Conservation (phyloP, 1,140 invertebrate genomes). For the Drosophila grimshawi region DNA sequence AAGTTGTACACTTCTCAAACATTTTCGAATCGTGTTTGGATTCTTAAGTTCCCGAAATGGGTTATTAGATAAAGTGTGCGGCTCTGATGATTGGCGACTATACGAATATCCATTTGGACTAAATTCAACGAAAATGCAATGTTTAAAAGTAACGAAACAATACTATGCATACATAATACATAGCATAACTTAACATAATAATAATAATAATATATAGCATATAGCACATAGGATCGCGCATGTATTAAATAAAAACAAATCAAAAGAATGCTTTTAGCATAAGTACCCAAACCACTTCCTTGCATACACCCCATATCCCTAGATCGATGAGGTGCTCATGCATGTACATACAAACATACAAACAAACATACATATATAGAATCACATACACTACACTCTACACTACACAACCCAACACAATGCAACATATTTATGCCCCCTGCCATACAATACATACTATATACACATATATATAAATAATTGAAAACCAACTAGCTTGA, state of each 20-base stretch:
- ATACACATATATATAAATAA: conserved; percentile 38
- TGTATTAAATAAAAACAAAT: conserved; percentile 69
- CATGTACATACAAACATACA: conserved; percentile 55
- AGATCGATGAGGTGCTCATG: conserved; percentile 37
- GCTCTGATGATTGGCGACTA: conserved; percentile 4
- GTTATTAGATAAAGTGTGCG: conserved; percentile 4
- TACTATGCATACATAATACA: conserved; percentile 50
- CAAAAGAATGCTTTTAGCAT: conserved; percentile 81
- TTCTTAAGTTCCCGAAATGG: conserved; percentile 30
- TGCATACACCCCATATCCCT: conserved; percentile 43
- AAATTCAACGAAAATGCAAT: conserved; percentile 70
- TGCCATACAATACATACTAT: conserved; percentile 53
- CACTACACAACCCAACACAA: conserved; percentile 31
- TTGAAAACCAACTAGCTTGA: conserved; percentile 67
- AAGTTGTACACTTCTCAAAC: conserved; percentile 35
- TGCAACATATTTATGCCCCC: conserved; percentile 41
- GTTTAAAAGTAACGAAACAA: conserved; percentile 37
- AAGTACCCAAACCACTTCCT: conserved; percentile 60
- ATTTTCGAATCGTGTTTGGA: conserved; percentile 27
- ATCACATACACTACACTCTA: conserved; percentile 23
- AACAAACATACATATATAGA: conserved; percentile 35
- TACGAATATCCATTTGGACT: conserved; percentile 43
- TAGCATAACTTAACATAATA: conserved; percentile 40
- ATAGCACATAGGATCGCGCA: conserved; percentile 78
- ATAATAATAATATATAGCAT: conserved; percentile 53